Conservation (phyloP, 2,888 invertebrate genomes). For the Resseliella maxima region DNA sequence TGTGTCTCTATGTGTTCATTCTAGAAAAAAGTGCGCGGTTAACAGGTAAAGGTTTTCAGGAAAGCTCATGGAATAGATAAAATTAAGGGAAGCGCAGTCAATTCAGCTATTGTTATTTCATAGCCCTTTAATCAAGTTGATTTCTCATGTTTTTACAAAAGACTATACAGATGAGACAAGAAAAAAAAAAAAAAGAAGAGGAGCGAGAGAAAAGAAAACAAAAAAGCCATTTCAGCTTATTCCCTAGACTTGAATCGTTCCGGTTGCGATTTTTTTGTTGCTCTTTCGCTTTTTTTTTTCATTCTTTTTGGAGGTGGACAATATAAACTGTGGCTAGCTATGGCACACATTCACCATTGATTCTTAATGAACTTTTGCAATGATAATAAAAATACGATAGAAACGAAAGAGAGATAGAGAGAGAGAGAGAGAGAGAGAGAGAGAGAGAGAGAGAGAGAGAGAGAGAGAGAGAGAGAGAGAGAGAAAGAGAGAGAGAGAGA, state of each 20-base stretch:
- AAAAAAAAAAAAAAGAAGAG: too few species aligned
- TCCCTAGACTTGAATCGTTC: not conserved
- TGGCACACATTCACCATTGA: not conserved
- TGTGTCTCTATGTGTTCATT: not conserved
- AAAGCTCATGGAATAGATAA: not conserved
- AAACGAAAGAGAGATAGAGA: not conserved
- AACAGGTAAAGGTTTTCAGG: not conserved
- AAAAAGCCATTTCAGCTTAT: not conserved
- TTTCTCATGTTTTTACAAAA: constrained; percentile 41
- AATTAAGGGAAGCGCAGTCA: constrained; percentile 27
- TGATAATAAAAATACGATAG: not conserved
- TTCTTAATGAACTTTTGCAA: constrained; percentile 19
- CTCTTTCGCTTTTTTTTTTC: not conserved
- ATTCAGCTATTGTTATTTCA: constrained; percentile 18
- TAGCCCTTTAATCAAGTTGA: constrained; percentile 38
- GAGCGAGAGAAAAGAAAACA: constrained; percentile 1
- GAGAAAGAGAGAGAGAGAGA: not conserved
- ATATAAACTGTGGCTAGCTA: not conserved
- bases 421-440: not conserved
- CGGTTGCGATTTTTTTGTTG: not conserved
- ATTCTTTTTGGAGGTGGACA: not conserved
- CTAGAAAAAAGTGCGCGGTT: too few species aligned
- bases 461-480: not conserved
- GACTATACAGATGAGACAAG: not conserved
- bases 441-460: not conserved